Evolutionary conservation across 2,113 vertebrate genomes (phyloP).

Genomic region (Passer montanus): DNA sequence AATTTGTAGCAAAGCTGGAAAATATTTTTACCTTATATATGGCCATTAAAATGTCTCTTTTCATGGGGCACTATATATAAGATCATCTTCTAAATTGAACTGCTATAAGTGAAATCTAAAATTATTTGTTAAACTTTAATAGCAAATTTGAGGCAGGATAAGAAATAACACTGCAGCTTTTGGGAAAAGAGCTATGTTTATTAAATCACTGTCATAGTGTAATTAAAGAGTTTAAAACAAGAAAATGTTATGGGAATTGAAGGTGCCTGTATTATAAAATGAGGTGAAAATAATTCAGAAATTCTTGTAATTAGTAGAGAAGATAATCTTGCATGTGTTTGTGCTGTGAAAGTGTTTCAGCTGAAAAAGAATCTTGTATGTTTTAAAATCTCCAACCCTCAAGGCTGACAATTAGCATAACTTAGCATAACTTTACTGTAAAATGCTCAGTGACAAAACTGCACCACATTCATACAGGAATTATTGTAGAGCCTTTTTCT

Average conservation of each 20-base stretch:
- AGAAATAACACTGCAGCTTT: not conserved
- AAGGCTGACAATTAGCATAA: constrained; percentile 37
- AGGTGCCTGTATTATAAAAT: not conserved
- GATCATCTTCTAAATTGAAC: not conserved
- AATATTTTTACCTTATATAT: not conserved
- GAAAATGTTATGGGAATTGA: not conserved
- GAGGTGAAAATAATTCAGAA: not conserved
- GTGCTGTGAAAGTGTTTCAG: not conserved
- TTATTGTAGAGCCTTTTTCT: not conserved
- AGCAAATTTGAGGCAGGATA: not conserved
- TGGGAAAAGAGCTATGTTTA: not conserved
- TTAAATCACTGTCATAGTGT: not conserved
- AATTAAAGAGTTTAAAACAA: not conserved
- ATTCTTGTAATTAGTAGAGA: not conserved
- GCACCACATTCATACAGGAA: not conserved
- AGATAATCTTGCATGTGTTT: not conserved
- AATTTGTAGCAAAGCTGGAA: not conserved
- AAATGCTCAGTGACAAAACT: constrained; percentile 12
- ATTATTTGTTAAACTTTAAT: not conserved
- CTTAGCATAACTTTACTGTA: constrained; percentile 47
- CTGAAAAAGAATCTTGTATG: not conserved
- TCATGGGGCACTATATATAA: not conserved
- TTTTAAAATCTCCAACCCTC: constrained; percentile 7
- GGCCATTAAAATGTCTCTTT: not conserved
- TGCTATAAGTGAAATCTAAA: not conserved